phyloP scores from a whole-genome alignment of 1,140 invertebrate species.

The Sycobia sp. region DNA sequence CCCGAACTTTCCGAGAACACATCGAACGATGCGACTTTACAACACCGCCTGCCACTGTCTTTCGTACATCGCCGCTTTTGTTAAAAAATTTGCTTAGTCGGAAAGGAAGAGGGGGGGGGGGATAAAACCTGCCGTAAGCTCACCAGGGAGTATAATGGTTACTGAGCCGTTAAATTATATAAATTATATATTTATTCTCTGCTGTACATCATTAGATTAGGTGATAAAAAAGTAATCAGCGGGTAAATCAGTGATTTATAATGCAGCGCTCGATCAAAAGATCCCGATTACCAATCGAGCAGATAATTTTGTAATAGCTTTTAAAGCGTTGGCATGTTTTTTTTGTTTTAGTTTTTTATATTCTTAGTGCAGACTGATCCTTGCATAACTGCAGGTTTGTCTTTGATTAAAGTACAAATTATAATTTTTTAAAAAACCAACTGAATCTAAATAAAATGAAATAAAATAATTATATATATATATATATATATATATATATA shows the following conservation, averaged over 20 bases:
- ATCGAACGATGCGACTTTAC: too few species aligned
- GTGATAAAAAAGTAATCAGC: slow-evolving; percentile 24
- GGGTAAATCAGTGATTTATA: slow-evolving; percentile 24
- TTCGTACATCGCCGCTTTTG: too few species aligned
- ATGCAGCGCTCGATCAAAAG: slow-evolving; percentile 12
- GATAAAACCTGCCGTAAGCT: too few species aligned
- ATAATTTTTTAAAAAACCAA: neutral
- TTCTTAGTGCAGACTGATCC: too few species aligned
- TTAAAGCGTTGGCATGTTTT: neutral
- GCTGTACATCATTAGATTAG: slow-evolving; percentile 9
- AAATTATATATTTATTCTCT: slow-evolving; percentile 23
- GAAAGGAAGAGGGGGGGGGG: too few species aligned
- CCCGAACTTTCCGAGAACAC: too few species aligned
- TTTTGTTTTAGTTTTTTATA: too few species aligned
- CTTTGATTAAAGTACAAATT: too few species aligned
- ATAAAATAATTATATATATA: neutral
- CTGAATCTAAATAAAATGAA: neutral
- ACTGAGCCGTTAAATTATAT: slow-evolving; percentile 25
- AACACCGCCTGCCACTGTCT: too few species aligned
- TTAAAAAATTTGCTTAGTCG: too few species aligned
- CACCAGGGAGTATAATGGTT: too few species aligned
- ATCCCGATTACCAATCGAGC: slow-evolving; percentile 9
- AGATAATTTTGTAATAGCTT: slow-evolving; percentile 25
- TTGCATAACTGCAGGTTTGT: too few species aligned
- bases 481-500: neutral